phyloP scores from a whole-genome alignment of 2,113 vertebrate species.

The Elachura formosa region DNA sequence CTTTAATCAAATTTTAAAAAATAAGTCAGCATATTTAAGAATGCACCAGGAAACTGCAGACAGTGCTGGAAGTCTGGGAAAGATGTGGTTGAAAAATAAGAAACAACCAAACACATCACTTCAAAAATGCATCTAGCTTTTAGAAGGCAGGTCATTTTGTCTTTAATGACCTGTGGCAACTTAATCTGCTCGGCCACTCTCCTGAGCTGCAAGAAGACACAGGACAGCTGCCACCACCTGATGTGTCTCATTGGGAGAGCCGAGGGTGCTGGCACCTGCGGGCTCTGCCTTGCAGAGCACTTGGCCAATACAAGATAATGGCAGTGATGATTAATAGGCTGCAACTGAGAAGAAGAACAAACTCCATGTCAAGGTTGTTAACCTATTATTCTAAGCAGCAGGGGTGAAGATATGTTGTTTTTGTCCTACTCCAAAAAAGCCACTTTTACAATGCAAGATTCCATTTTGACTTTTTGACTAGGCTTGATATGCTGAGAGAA shows the following conservation, averaged over 20 bases:
- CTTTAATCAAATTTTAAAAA: not conserved
- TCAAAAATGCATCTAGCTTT: not conserved
- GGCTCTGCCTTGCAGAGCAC: not conserved
- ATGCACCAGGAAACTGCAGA: not conserved
- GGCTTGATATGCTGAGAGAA: not conserved
- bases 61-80: not conserved
- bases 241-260: not conserved
- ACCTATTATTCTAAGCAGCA: not conserved
- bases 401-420: not conserved
- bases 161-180: not conserved
- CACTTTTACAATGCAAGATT: not conserved
- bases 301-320: not conserved
- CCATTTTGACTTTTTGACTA: not conserved
- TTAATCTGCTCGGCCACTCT: not conserved
- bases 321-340: not conserved
- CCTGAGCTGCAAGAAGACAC: not conserved
- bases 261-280: not conserved
- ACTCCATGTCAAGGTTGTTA: not conserved
- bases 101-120: not conserved
- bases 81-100: not conserved
- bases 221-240: not conserved
- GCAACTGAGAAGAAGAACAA: not conserved
- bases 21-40: not conserved
- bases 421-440: not conserved
- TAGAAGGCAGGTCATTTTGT: not conserved